These are phyloP conservation scores for Falco peregrinus DNA, from an alignment of 2,797 vertebrate genomes.

Conservation along the genomic window DNA sequence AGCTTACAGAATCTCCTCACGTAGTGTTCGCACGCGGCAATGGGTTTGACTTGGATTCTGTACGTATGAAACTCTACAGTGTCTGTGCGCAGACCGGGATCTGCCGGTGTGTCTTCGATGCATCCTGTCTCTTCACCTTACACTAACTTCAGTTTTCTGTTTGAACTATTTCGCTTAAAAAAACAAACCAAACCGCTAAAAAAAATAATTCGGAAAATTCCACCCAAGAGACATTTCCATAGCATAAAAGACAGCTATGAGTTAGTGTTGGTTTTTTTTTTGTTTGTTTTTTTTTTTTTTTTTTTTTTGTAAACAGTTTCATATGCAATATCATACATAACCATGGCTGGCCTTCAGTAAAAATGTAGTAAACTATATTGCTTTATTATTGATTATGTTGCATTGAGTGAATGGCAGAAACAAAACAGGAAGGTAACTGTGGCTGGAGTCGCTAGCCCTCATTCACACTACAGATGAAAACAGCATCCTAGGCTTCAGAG, in stretches of 20 bases:
- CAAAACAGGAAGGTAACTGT: conserved; percentile 70
- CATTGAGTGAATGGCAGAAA: conserved; percentile 77
- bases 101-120: conserved; percentile 64
- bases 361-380: conserved; percentile 85
- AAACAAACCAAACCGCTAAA: conserved; percentile 60
- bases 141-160: conserved; percentile 48
- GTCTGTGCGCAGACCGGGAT: conserved; percentile 65
- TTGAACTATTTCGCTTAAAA: conserved; percentile 48
- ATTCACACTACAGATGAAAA: conserved; percentile 76
- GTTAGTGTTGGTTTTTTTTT: conserved; percentile 69
- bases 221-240: conserved; percentile 69
- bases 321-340: conserved; percentile 82
- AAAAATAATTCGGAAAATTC: conserved; percentile 52
- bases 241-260: conserved; percentile 77
- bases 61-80: conserved; percentile 67
- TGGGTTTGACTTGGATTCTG: conserved; percentile 58
- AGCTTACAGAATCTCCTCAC: conserved; percentile 73
- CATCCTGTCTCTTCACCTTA: conserved; percentile 45
- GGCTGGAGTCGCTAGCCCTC: conserved; percentile 80
- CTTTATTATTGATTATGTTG: conserved; percentile 80
- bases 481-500: conserved; percentile 53
- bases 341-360: conserved; percentile 82
- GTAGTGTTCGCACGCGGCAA: conserved; percentile 71
- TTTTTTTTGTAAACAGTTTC: conserved; percentile 83
- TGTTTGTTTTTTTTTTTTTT: conserved; percentile 30